phyloP scores from a whole-genome alignment of 1,140 invertebrate species.

The Littorina saxatilis region DNA sequence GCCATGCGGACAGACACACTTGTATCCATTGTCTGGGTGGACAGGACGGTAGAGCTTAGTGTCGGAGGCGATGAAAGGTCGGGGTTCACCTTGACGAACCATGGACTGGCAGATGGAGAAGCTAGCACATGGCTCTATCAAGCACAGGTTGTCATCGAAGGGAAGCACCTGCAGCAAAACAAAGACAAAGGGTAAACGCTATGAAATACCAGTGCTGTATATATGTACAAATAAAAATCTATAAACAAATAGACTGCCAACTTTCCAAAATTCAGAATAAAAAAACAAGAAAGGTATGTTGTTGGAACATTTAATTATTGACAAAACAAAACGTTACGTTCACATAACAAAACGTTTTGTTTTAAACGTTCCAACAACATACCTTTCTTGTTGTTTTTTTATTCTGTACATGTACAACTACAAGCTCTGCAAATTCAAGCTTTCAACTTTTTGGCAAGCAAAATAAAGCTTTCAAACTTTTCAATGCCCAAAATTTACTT shows the following conservation, averaged over 20 bases:
- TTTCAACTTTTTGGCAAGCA: no score
- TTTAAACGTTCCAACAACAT: no score
- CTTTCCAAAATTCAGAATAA: no score
- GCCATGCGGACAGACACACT: conserved; percentile 87
- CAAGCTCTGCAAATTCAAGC: no score
- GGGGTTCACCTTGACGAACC: conserved; percentile 95
- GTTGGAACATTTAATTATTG: no score
- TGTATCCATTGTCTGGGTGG: conserved; percentile 95
- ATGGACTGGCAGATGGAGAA: conserved; percentile 95
- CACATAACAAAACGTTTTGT: conserved; percentile 5
- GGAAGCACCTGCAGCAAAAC: conserved; percentile 84
- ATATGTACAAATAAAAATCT: not conserved
- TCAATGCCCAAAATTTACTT: no score
- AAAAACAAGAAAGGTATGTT: no score
- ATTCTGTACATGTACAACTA: no score
- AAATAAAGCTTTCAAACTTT: no score
- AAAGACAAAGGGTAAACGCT: not conserved
- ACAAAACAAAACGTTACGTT: no score
- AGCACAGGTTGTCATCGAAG: conserved; percentile 98
- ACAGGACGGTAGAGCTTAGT: conserved; percentile 96
- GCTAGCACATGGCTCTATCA: conserved; percentile 96
- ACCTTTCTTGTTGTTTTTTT: no score
- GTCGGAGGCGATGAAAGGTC: conserved; percentile 90
- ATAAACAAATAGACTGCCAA: no score
- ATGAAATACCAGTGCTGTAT: not conserved